Base-by-base conservation (phyloP, 1,140 invertebrate genomes). In the Lucilia cuprina region DNA sequence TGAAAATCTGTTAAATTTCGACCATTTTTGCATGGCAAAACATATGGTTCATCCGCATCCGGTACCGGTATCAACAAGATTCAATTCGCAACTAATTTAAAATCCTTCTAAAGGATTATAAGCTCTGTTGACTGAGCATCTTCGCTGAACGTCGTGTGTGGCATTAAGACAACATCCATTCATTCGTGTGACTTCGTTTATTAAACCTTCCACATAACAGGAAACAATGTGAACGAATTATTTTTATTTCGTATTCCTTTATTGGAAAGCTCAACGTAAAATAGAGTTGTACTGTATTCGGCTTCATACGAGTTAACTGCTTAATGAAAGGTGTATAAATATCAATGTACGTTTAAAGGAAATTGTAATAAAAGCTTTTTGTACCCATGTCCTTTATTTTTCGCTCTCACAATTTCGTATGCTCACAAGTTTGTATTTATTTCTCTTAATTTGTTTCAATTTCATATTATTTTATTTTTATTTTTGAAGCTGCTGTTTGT, bases 11-110 rank as follows among this genome's bases (percentile, higher is more conserved):
- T 47, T 25, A 35, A 1, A 47, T 70, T 83, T 83, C 41, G 82
- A 65, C 14, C 55, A 25, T 34, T 12, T 17, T 74, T 83, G 82
- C 50, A 65, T 74, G 34, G 25, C 30, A 74, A 14, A n/a, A 70
- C 55, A 35, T 74, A 78, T 78, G 49, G 25, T 83, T 82, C 88
- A 87, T 89, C 88, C 88, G 88, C 83, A 86, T 86, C 87, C 88
- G 88, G 86, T 88, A 88, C 88, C 88, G 88, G 87, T 89, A 88
- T 89, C 88, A 89, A 89, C 88, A 89, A 89, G 88, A 87, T 89
- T 87, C 88, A 88, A 89, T 88, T 89, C 88, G 87, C 87, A 88
- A 89, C 88, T 89, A 89, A 89, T 89, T 88, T 87, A 88, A 88
- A 89, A 80, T 89, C 87, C 87, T 88, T 86, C 87, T 86, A 89